Percentiles rank a stretch among this genome's conserved stretches.
phyloP scores from a whole-genome alignment of 2,888 invertebrate genomes.

The Drosophila planitibia region DNA sequence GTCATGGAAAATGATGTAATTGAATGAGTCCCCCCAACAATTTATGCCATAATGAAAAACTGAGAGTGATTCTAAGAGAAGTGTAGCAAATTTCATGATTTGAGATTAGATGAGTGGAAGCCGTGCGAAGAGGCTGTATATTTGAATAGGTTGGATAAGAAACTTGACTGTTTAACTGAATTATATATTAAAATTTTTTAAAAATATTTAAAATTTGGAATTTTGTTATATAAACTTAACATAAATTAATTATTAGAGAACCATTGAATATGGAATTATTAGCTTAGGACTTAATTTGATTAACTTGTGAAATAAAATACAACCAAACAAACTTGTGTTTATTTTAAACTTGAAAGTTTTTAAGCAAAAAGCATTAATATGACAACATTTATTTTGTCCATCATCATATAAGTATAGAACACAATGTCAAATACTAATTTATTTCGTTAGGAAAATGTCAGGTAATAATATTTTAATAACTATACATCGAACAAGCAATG shows the following conservation, averaged over 20 bases:
- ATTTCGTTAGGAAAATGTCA: neutral
- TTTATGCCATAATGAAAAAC: conserved; percentile 28
- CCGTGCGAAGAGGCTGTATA: neutral
- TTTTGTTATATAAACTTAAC: neutral
- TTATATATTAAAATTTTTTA: neutral
- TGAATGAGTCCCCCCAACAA: conserved; percentile 15
- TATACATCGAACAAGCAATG: neutral
- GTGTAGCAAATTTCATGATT: neutral
- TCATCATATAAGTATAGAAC: neutral
- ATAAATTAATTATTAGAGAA: neutral
- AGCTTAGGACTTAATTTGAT: neutral
- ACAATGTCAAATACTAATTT: neutral
- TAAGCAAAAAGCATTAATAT: neutral
- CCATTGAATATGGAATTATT: neutral
- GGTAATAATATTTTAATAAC: too few relatives aligned
- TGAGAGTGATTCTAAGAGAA: conserved; percentile 1
- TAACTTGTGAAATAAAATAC: neutral
- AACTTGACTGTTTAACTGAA: neutral
- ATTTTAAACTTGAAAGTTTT: neutral
- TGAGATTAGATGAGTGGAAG: conserved; percentile 27
- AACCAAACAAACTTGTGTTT: neutral
- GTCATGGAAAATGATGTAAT: conserved; percentile 29
- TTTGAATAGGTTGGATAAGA: neutral
- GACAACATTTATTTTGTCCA: neutral
- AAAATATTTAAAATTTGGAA: neutral